Evolutionary conservation across 2,113 vertebrate species (phyloP).

Genomic region (Ptilonorhynchus violaceus): DNA sequence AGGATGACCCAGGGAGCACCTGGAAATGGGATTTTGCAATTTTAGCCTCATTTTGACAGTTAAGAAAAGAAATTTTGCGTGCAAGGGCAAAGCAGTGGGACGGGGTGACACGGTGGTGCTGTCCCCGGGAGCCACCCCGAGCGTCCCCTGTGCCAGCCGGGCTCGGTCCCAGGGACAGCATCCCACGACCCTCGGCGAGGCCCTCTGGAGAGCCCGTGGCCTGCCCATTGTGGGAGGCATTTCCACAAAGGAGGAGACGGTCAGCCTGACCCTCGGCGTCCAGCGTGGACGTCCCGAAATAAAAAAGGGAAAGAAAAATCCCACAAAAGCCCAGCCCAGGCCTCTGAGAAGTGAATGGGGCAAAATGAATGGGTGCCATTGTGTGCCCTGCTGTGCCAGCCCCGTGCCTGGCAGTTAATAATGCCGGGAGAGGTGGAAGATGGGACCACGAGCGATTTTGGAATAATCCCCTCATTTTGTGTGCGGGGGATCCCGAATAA

Average conservation of each 20-base stretch:
- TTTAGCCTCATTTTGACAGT: neutral
- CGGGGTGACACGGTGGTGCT: neutral
- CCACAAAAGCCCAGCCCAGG: neutral
- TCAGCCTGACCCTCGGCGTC: conserved; percentile 25
- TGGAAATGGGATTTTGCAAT: neutral
- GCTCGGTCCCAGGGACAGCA: neutral
- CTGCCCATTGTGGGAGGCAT: neutral
- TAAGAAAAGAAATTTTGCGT: neutral
- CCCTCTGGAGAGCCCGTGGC: neutral
- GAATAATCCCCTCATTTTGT: neutral
- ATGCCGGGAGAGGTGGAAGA: neutral
- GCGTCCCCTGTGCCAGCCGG: rapidly evolving
- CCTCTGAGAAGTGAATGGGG: conserved; percentile 5
- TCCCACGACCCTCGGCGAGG: neutral
- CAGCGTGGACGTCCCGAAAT: neutral
- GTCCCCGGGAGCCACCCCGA: neutral
- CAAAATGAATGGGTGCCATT: conserved; percentile 57
- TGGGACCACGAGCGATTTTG: neutral
- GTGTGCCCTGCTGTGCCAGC: conserved; percentile 1
- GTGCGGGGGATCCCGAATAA: neutral
- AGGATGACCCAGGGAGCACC: neutral
- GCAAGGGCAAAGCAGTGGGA: neutral
- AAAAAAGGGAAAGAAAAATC: neutral
- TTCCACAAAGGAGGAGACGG: neutral
- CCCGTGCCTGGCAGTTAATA: neutral